These are phyloP conservation scores for Menidia menidia DNA, from an alignment of 2,797 vertebrate species.

Conservation along the genomic window DNA sequence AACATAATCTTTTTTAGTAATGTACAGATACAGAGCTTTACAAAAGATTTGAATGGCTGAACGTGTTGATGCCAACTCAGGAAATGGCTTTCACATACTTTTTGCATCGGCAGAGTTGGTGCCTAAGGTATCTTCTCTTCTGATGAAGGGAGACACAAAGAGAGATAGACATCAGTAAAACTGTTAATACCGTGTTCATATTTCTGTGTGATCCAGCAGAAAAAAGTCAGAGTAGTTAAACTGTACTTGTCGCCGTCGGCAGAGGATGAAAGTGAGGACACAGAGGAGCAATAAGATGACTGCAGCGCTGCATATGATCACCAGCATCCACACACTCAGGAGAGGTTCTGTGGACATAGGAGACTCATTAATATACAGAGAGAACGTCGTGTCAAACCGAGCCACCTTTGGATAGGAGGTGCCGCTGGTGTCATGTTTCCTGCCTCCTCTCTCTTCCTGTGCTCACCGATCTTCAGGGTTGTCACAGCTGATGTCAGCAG, in stretches of 20 bases:
- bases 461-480: slow-evolving; percentile 76
- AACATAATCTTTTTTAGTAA: slow-evolving; percentile 42
- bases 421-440: slow-evolving; percentile 52
- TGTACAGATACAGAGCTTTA: slow-evolving; percentile 8
- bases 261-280: slow-evolving; percentile 60
- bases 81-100: slow-evolving; percentile 63
- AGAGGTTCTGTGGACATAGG: slow-evolving; percentile 56
- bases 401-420: slow-evolving; percentile 43
- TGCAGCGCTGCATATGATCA: slow-evolving; percentile 61
- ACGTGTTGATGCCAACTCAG: slow-evolving; percentile 30
- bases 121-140: slow-evolving; percentile 57
- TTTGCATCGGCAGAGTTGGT: slow-evolving; percentile 77
- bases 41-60: slow-evolving; percentile 1
- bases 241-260: slow-evolving; percentile 67
- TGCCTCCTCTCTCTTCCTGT: slow-evolving; percentile 60
- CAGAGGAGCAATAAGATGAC: slow-evolving; percentile 69
- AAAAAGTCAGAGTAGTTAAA: slow-evolving; percentile 1
- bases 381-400: slow-evolving; percentile 3
- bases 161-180: slow-evolving; percentile 31
- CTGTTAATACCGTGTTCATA: not conserved
- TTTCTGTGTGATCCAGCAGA: slow-evolving; percentile 4
- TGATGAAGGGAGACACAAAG: slow-evolving; percentile 45
- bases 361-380: slow-evolving; percentile 24
- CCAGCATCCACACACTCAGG: slow-evolving; percentile 68
- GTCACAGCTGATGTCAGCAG: slow-evolving; percentile 50